A percentile compares a stretch with the other conserved stretches of the same genome.
phyloP scores from a whole-genome alignment of 2,888 invertebrate species.

The Drosophila kambysellisi region DNA sequence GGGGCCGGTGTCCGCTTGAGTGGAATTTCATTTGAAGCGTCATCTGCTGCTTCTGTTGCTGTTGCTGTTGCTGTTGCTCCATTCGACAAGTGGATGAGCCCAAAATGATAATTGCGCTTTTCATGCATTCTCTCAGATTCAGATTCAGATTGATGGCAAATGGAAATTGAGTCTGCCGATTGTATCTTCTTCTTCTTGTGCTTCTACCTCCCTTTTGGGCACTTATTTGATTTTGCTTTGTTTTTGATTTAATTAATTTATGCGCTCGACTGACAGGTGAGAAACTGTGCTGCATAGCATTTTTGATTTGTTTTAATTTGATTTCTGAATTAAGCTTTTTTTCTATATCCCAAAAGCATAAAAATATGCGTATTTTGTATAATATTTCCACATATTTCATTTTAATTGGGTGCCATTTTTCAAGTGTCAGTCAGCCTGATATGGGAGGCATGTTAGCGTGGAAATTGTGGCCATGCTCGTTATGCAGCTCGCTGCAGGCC shows the following conservation, averaged over 20 bases:
- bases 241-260: slow-evolving; percentile 66
- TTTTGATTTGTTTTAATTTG: slow-evolving; percentile 64
- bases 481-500: slow-evolving; percentile 56
- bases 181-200: slow-evolving; percentile 40
- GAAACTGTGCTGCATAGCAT: slow-evolving; percentile 36
- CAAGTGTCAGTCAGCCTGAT: slow-evolving; percentile 49
- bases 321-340: slow-evolving; percentile 49
- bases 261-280: slow-evolving; percentile 62
- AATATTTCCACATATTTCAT: slow-evolving; percentile 63
- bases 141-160: slow-evolving; percentile 66
- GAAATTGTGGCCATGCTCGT: slow-evolving; percentile 45
- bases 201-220: slow-evolving; percentile 14
- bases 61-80: slow-evolving; percentile 40
- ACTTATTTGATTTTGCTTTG: slow-evolving; percentile 46
- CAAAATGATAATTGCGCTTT: slow-evolving; percentile 75
- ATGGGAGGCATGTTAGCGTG: slow-evolving; percentile 41
- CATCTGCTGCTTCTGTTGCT: slow-evolving; percentile 45
- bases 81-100: slow-evolving; percentile 52
- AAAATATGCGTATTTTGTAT: slow-evolving; percentile 47
- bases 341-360: slow-evolving; percentile 1
- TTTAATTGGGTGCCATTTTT: slow-evolving; percentile 60
- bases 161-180: slow-evolving; percentile 69
- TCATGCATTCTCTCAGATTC: slow-evolving; percentile 65
- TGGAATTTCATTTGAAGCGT: slow-evolving; percentile 63
- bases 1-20: slow-evolving; percentile 51